Conservation (phyloP, 2,113 vertebrate genomes). For the Antigone vipio region DNA sequence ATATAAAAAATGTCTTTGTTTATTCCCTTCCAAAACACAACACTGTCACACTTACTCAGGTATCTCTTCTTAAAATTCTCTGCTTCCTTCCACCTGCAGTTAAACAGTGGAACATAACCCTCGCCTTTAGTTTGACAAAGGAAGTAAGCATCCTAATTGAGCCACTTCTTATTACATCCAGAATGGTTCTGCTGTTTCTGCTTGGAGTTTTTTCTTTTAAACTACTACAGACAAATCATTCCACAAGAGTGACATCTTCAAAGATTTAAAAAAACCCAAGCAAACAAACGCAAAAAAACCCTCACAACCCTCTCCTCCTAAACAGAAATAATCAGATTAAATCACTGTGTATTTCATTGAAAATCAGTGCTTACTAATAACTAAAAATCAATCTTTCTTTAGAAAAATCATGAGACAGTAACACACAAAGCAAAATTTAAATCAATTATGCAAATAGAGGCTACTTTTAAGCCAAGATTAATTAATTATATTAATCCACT, state of each 20-base stretch:
- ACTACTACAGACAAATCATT: neutral
- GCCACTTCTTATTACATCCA: neutral
- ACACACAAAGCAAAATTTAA: neutral
- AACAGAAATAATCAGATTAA: slow-evolving; percentile 27
- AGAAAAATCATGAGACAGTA: neutral
- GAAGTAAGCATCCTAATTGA: neutral
- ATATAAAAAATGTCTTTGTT: neutral
- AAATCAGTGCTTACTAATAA: slow-evolving; percentile 40
- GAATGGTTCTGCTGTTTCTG: neutral
- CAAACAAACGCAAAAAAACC: neutral
- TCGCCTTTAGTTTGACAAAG: neutral
- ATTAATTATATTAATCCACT: slow-evolving; percentile 14
- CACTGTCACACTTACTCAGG: neutral
- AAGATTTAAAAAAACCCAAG: neutral
- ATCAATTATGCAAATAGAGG: slow-evolving; percentile 9
- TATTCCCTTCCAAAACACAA: neutral
- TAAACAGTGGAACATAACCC: neutral
- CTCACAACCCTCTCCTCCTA: neutral
- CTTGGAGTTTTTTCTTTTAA: neutral
- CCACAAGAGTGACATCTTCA: neutral
- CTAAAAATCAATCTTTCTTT: slow-evolving; percentile 11
- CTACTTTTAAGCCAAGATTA: neutral
- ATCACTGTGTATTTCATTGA: neutral
- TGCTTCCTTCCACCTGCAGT: neutral
- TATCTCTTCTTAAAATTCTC: neutral